Evolutionary conservation across 2,888 invertebrate species (phyloP), one percentile per base, ranked within the genome.

Genomic region (Thereva nobilitata): DNA sequence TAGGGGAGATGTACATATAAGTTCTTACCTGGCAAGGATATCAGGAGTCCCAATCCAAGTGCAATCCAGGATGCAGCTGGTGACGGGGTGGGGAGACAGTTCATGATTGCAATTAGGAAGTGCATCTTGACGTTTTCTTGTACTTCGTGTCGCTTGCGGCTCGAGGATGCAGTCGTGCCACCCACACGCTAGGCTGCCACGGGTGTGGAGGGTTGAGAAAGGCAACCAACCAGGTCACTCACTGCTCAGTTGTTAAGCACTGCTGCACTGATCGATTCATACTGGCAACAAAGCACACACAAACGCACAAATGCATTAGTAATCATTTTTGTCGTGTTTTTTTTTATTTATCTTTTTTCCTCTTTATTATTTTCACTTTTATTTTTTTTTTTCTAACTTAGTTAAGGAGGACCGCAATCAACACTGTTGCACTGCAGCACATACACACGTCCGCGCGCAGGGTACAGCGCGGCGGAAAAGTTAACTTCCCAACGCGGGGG

Each of bases 1-100:
- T 10, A 10, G 45, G 9, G 3, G 10, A 47, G 12, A 45, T 37
- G 37, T 8, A 38, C n/a, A 38, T 38, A n/a, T 37, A 35, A 7
- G 23, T 40, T 55, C 72, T 72, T 70, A 72, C 73, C 73, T 71
- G 73, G 73, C 64, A 73, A 63, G 59, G 70, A 68, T 41, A 72
- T 70, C 68, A 73, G 63, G 54, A 72, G 71, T 71, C 72, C 73
- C 57, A 73, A 71, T 71, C 73, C 72, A 68, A 73, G 66, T 70
- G 71, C 68, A 70, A 72, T 72, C 73, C 73, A 73, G 64, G 50
- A 65, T 65, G 49, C 56, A 56, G 56, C 56, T 65, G 56, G 56
- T 55, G 65, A 34, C 47, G 65, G 45, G 34, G 49, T 50, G 47
- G 35, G 56, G 8, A 65, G 49, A 56, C 56, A 55, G 47, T 41